Conservation (phyloP, 1,140 invertebrate genomes). For the Ladona fulva region DNA sequence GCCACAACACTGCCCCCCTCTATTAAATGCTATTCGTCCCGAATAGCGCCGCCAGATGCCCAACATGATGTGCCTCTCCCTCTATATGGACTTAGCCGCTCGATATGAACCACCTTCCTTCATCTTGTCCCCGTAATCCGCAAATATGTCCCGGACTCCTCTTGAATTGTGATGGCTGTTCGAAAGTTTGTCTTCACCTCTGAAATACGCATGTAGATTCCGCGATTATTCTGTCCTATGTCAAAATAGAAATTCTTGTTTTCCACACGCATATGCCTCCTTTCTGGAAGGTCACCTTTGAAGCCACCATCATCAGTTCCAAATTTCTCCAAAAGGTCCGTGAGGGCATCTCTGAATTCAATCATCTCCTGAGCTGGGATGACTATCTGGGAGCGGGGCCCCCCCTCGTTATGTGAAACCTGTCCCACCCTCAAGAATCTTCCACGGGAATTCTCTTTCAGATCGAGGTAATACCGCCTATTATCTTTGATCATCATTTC, state of each 20-base stretch:
- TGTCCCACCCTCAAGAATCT: conserved; percentile 81
- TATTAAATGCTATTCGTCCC: too few relatives aligned
- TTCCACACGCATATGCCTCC: conserved; percentile 91
- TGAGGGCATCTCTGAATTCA: conserved; percentile 92
- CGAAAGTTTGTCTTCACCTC: conserved; percentile 97
- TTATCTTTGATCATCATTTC: conserved; percentile 99
- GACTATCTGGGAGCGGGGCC: conserved; percentile 89
- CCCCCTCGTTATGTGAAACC: conserved; percentile 90
- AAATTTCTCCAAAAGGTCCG: conserved; percentile 93
- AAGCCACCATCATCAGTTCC: conserved; percentile 89
- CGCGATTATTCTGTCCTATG: conserved; percentile 96
- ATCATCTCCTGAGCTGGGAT: conserved; percentile 98
- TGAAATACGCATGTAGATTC: conserved; percentile 96
- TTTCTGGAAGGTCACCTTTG: conserved; percentile 83
- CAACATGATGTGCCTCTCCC: too few relatives aligned
- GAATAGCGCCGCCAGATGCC: too few relatives aligned
- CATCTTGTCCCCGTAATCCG: conserved; percentile 92
- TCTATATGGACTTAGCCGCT: too few relatives aligned
- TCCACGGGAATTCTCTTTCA: conserved; percentile 95
- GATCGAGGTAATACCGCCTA: conserved; percentile 92
- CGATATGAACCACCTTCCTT: conserved; percentile 50
- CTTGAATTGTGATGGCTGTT: conserved; percentile 94
- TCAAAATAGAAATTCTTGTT: conserved; percentile 99
- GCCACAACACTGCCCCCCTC: too few relatives aligned
- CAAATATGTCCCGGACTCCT: conserved; percentile 93